Base-by-base conservation (phyloP, 1,140 invertebrate genomes). In the Heliconius eleuchia region DNA sequence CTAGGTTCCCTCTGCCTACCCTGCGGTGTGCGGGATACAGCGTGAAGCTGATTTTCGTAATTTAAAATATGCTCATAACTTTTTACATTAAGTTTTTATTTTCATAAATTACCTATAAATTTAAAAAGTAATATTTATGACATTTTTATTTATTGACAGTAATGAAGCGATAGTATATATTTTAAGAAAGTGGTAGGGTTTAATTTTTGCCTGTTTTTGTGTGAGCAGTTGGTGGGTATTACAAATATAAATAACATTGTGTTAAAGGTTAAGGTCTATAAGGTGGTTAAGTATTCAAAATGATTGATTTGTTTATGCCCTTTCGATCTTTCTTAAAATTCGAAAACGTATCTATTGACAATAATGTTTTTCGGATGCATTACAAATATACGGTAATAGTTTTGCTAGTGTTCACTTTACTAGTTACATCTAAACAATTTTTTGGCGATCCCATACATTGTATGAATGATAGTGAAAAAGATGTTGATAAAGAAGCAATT, bases 401-500 rank as follows among this genome's bases (percentile, higher is more conserved):
- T 50, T 89, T 97, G 5, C 85, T 97, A n/a, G 93, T 95, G 0
- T 97, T 96, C 88, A 96, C 96, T 1, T 87, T 97, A 77, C 82
- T 97, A 74, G 95, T 97, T 0, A 96, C 96, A 37, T 95, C 96
- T 23, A 97, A 96, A 84, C 96, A 97, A 87, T 97, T 96, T 86
- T 96, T 97, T 72, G 96, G 96, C 0, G 96, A 96, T 83, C 96
- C 96, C 0, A 96, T 97, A 9, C 93, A 96, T 76, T 97, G 96
- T 82, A 95, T 96, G 83, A 84, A 85, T 37, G 86, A 89, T 18
- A 89, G 89, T 57, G 95, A 95, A 23, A 90, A 88, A 37, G 91
- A 95, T 66, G 82, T 84, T 34, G 86, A 94, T 34, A 93, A 93
- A 81, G 95, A 96, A 80, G 95, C 96, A 46, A 95, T 97, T 50